A percentile compares a stretch with the other conserved stretches of the same genome.
Conservation (phyloP, 1,140 invertebrate genomes). For the Melipona quadrifasciata region DNA sequence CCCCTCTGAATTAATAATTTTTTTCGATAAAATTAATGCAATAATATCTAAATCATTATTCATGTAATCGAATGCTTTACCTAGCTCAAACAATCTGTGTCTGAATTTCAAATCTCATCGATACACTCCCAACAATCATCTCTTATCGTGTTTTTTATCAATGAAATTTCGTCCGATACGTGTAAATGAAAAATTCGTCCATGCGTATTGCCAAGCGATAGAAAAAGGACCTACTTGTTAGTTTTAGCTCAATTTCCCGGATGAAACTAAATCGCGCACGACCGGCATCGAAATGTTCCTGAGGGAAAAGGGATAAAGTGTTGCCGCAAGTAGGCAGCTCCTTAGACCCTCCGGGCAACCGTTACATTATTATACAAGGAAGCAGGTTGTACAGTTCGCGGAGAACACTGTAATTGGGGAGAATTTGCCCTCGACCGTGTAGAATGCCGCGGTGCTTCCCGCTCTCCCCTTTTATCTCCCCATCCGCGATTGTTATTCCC, state of each 20-base stretch:
- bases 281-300: slow-evolving; percentile 3
- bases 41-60: no score
- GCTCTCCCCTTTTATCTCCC: slow-evolving; percentile 31
- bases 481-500: slow-evolving; percentile 71
- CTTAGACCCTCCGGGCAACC: slow-evolving; percentile 41
- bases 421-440: slow-evolving; percentile 56
- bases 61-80: no score
- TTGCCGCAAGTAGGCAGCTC: slow-evolving; percentile 11
- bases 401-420: slow-evolving; percentile 59
- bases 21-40: no score
- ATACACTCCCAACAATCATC: no score
- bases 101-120: no score
- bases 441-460: slow-evolving; percentile 23
- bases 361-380: slow-evolving; percentile 58
- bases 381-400: slow-evolving; percentile 53
- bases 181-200: no score
- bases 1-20: no score
- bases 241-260: not conserved
- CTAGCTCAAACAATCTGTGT: no score
- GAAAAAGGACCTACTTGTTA: not conserved
- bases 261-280: slow-evolving; percentile 18
- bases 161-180: no score
- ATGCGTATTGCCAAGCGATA: not conserved
- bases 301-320: slow-evolving; percentile 31
- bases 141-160: no score